Conservation (phyloP, 2,113 vertebrate genomes). For the Gavia stellata region DNA sequence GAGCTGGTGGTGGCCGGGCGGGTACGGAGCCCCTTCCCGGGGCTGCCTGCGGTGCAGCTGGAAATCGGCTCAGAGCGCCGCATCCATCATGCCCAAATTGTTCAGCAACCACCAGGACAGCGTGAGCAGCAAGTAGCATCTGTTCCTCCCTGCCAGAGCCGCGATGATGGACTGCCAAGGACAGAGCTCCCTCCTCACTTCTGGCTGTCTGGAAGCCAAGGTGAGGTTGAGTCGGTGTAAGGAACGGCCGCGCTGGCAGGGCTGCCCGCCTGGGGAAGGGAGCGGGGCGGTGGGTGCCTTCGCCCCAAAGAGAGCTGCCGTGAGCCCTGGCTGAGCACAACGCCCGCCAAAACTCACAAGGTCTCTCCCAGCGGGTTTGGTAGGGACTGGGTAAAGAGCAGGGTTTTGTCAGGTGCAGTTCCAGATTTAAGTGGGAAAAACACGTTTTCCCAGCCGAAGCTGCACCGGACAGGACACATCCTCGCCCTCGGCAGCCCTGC, state of each 20-base stretch:
- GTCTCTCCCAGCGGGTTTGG: not conserved
- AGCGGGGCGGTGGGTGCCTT: not conserved
- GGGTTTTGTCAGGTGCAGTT: not conserved
- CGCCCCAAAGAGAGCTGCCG: not conserved
- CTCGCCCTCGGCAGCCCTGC: not conserved
- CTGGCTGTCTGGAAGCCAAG: not conserved
- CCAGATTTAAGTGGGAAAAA: not conserved
- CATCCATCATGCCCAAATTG: conserved; percentile 54
- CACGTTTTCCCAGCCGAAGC: not conserved
- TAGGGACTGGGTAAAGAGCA: not conserved
- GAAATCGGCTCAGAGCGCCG: not conserved
- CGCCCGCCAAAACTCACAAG: rapidly evolving
- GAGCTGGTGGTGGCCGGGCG: not conserved
- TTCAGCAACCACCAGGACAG: conserved; percentile 28
- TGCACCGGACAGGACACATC: rapidly evolving
- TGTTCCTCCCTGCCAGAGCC: conserved; percentile 23
- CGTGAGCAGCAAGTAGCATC: conserved; percentile 35
- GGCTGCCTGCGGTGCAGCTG: rapidly evolving
- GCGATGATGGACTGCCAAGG: conserved; percentile 21
- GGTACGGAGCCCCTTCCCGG: not conserved
- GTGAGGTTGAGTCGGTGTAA: not conserved
- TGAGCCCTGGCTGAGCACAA: rapidly evolving
- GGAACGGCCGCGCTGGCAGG: not conserved
- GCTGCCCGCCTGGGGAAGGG: not conserved
- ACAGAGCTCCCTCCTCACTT: not conserved